Percentiles rank a stretch among this genome's conserved stretches.
Evolutionary conservation across 2,888 invertebrate species (phyloP).

Genomic region (Pseudococcus jackbeardsleyi): DNA sequence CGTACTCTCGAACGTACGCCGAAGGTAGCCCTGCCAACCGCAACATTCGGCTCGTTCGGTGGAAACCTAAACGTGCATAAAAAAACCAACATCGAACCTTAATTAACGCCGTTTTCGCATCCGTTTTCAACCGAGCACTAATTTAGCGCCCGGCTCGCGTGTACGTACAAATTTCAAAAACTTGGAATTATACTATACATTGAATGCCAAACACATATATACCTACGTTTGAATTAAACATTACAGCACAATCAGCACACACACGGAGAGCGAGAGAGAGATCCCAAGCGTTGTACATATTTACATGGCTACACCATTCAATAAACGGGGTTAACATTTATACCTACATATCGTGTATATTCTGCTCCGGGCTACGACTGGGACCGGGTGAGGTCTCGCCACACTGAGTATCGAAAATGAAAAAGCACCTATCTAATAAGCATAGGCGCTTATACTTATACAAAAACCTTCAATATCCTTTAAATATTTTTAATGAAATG

Average conservation of each 20-base stretch:
- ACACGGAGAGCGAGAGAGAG: not conserved
- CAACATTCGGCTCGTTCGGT: conserved; percentile 6
- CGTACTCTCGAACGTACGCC: no score
- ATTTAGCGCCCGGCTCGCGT: not conserved
- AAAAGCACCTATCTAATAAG: conserved; percentile 21
- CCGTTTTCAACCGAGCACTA: not conserved
- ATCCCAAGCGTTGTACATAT: not conserved
- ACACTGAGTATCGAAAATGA: not conserved
- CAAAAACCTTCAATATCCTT: conserved; percentile 1
- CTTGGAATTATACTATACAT: not conserved
- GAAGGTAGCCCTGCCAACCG: not conserved
- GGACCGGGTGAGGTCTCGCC: not conserved
- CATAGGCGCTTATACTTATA: not conserved
- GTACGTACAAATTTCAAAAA: conserved; percentile 11
- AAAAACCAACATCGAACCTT: conserved; percentile 29
- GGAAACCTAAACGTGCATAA: conserved; percentile 28
- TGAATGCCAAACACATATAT: conserved; percentile 2
- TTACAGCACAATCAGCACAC: not conserved
- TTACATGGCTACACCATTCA: conserved; percentile 6
- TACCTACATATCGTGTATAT: no score
- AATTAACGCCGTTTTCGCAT: conserved; percentile 32
- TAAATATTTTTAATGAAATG: conserved; percentile 48
- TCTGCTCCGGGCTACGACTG: no score
- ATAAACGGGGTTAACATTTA: not conserved
- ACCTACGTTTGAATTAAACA: conserved; percentile 23